Base-by-base conservation (phyloP, 2,113 vertebrate species). In the Ibidorhyncha struthersii region DNA sequence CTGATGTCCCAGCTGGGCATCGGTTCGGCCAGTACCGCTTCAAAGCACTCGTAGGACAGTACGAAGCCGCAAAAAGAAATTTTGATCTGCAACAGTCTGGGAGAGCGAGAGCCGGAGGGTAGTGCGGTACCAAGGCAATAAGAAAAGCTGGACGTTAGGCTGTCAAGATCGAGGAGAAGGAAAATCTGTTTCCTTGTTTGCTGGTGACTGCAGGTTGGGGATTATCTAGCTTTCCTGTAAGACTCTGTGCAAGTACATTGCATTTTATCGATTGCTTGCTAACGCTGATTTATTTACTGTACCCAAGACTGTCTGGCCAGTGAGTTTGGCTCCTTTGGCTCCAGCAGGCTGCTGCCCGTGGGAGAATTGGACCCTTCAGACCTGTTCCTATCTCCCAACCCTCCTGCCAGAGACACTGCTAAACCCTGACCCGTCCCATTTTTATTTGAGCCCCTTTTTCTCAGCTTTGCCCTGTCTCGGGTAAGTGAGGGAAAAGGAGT, bases 181-280 rank as follows among this genome's bases (percentile, higher is more conserved):
- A 82, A 34, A 43, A 86, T 32, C 50, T 66, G 22, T 40, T 50
- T 55, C 40, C 19, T 23, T 0, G 0, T 9, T 10, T 34, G 40
- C 82, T 41, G 32, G 12, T 40, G 17, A 4, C 69, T 93, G 6
- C n/a, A 38, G 47, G 23, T 30, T 26, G 7, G 79, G 63, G 74
- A 59, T 79, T 79, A 55, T 59, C 6, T 38, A 66, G 27, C 47
- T 85, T 38, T 55, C 15, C 70, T 65, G 9, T 27, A 43, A 43
- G 32, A 27, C 23, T 58, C 22, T 5, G 29, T 27, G 63, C 69
- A 38, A 49, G 43, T 45, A 70, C 52, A 2, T 34, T 25, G 15
- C 22, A 7, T 30, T 2, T 13, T 49, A 59, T 34, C 0, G 0
- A 5, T 4, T 21, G n/a, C 47, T 43, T 6, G 14, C 61, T 41